Evolutionary conservation across 2,888 invertebrate species (phyloP), one percentile per base, ranked within the genome.

Genomic region (Apodemia duryi): DNA sequence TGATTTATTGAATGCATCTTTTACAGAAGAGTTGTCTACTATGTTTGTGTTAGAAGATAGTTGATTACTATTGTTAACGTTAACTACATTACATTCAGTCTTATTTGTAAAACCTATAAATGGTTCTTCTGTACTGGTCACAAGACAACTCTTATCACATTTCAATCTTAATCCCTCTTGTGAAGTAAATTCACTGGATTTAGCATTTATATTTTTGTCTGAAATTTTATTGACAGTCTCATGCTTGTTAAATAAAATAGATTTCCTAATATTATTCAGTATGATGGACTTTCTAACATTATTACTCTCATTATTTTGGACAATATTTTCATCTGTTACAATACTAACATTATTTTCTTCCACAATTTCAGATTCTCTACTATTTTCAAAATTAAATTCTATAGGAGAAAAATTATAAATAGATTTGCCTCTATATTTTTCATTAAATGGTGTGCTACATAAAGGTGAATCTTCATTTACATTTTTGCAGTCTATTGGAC

Each of bases 321-420:
- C 72, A 65, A 65, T 72, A 49, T 49, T n/a, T 49, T 49, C n/a
- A 2, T 4, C 43, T 49, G n/a, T 49, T 9, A 73, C 69, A 65
- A 73, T 74, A 65, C 75, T 75, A 67, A 77, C 76, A 67, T 82
- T 79, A 65, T 62, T 66, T 64, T 67, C 43, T 61, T 65, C 35
- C 35, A 66, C 43, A 66, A 38, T 66, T 46, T 51, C 28, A 54
- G 11, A 10, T 43, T 60, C 38, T 21, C 78, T 75, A 41, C 74
- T 83, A 35, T 72, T 73, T 63, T 75, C 71, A 51, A 76, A 63
- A 70, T 72, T 75, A 66, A 73, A 70, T 51, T 73, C 66, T 66
- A 91, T 90, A 52, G 91, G 90, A 46, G 91, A 91, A 69, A 88
- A 85, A 67, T 83, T 85, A 70, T 79, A 89, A 70, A 91, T 89